A percentile compares a stretch with the other conserved stretches of the same genome.
phyloP scores from a whole-genome alignment of 2,888 invertebrate genomes.

The Lithophane semibrunnea region DNA sequence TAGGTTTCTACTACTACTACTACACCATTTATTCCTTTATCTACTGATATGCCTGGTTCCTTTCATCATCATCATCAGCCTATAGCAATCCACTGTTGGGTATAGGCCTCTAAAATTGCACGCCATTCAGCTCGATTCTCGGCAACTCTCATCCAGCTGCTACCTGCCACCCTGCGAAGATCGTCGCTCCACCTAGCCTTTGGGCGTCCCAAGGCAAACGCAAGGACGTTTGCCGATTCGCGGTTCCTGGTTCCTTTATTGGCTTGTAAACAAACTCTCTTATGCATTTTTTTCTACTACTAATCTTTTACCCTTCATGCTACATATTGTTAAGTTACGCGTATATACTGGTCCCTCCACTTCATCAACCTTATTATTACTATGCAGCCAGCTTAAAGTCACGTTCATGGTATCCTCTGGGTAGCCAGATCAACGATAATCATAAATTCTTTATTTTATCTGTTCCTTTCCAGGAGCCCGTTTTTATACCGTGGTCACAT shows the following conservation, averaged over 20 bases:
- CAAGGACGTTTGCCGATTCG: no score
- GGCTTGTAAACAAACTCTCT: neutral
- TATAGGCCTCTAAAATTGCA: no score
- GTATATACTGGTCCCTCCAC: conserved; percentile 20
- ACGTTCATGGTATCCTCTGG: conserved; percentile 55
- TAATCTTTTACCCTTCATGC: neutral
- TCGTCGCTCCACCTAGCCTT: no score
- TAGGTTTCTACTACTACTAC: conserved; percentile 55
- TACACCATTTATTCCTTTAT: neutral
- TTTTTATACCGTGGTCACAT: conserved; percentile 86
- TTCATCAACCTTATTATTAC: conserved; percentile 50
- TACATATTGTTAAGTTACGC: conserved; percentile 23
- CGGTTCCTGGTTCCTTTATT: neutral
- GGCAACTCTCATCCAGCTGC: no score
- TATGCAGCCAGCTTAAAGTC: conserved; percentile 51
- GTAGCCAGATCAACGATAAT: conserved; percentile 53
- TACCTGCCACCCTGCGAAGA: no score
- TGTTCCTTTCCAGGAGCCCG: conserved; percentile 76
- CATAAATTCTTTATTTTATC: conserved; percentile 56
- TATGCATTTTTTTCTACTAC: conserved; percentile 18
- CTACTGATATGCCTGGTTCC: neutral
- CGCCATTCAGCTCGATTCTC: no score
- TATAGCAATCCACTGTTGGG: no score
- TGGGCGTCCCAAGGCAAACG: no score
- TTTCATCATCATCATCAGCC: no score